Evolutionary conservation across 2,888 invertebrate species (phyloP), one percentile per base, ranked within the genome.

Genomic region (Polia nebulosa): DNA sequence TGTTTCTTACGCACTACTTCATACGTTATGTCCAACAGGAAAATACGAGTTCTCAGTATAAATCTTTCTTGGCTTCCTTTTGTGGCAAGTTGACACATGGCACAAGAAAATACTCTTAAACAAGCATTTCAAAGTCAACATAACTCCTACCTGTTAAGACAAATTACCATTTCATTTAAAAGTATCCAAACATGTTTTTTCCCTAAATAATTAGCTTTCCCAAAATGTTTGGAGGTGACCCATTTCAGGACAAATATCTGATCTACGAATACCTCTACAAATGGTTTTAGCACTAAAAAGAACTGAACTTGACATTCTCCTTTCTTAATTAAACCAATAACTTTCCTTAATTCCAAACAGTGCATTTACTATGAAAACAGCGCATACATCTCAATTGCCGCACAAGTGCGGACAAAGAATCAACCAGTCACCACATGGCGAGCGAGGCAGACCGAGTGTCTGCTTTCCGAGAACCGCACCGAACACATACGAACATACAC

Each of bases 361-460:
- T 55, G 53, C 57, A 58, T 51, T 65, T 63, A 60, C 61, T 55
- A 78, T 56, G 55, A 66, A 72, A 72, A 78, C 69, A 69, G 60
- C 77, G 79, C 81, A 78, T 70, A 77, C 71, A 74, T 74, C 82
- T 80, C 78, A 83, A 84, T 87, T 88, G 85, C 84, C 83, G 80
- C 87, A 85, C 87, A 82, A 88, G 86, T 85, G 32, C 55, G 34
- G 55, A 71, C 66, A 77, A 76, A 74, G 78, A 73, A 56, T 45
- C 17, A 29, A 60, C 15, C 47, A 25, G 47, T 47, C 25, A 47
- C 58, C 82, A 82, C 74, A 82, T 82, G 83, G 83, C 79, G 64
- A 58, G 51, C 63, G 56, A n/a, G 53, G 34, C 92, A 94, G 94
- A 94, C 94, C 89, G 92, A 92, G 90, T 91, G 94, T 92, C 94